phyloP scores from a whole-genome alignment of 1,140 invertebrate species.

The Drosophila nigromelanica region DNA sequence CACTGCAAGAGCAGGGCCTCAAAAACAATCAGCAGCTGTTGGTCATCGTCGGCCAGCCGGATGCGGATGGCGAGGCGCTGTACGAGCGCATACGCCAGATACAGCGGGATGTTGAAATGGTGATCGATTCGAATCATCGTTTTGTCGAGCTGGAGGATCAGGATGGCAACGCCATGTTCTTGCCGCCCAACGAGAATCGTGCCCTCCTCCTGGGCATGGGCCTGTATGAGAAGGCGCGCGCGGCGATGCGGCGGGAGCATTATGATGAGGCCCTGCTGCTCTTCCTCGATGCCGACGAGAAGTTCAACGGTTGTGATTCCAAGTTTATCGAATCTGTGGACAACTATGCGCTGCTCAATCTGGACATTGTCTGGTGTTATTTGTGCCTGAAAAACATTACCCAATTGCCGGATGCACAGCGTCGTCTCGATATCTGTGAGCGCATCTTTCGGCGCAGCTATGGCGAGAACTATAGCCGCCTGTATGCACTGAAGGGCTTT shows the following conservation, averaged over 20 bases:
- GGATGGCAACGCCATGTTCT: conserved; percentile 87
- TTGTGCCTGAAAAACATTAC: conserved; percentile 88
- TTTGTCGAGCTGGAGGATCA: conserved; percentile 89
- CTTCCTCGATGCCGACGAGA: conserved; percentile 90
- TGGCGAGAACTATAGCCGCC: conserved; percentile 88
- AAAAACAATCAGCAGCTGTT: conserved; percentile 89
- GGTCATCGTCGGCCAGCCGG: conserved; percentile 85
- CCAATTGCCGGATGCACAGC: conserved; percentile 89
- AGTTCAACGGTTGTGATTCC: conserved; percentile 89
- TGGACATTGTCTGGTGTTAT: conserved; percentile 95
- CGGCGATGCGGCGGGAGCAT: conserved; percentile 87
- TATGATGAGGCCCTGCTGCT: conserved; percentile 89
- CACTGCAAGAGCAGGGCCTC: conserved; percentile 85
- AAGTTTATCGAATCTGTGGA: conserved; percentile 88
- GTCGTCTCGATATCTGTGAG: conserved; percentile 88
- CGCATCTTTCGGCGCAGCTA: conserved; percentile 88
- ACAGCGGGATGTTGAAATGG: conserved; percentile 66
- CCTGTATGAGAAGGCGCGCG: conserved; percentile 90
- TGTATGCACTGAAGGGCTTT: conserved; percentile 88
- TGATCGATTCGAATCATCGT: conserved; percentile 57
- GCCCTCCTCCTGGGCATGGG: conserved; percentile 90
- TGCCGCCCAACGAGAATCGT: conserved; percentile 88
- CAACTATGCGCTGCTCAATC: conserved; percentile 91
- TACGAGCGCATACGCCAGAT: conserved; percentile 71
- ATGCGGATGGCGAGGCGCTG: conserved; percentile 53